These are phyloP conservation scores for Oxycera nigricornis DNA, from an alignment of 2,888 invertebrate species.

Conservation along the genomic window DNA sequence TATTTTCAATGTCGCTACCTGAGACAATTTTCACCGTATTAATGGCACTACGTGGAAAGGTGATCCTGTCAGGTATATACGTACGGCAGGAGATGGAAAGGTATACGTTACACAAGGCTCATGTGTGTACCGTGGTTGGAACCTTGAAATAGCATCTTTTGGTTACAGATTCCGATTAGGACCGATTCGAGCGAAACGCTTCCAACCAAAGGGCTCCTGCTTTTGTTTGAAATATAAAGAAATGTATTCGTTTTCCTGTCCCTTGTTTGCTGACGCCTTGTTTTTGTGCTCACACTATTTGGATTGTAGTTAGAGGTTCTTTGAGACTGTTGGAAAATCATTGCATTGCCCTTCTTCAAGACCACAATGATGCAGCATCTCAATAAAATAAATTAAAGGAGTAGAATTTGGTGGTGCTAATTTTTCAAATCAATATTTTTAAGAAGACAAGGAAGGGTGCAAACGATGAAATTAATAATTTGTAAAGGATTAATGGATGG, in stretches of 20 bases:
- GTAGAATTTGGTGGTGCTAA: background rate
- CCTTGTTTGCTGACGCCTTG: background rate
- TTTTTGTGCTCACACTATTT: background rate
- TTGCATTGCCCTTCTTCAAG: background rate
- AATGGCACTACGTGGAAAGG: background rate
- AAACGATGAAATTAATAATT: background rate
- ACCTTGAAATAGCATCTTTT: background rate
- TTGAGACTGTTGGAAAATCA: background rate
- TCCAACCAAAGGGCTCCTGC: background rate
- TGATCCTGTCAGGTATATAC: background rate
- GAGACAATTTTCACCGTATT: background rate
- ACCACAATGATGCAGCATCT: background rate
- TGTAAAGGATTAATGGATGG: too few species aligned
- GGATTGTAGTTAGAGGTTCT: background rate
- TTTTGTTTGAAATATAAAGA: background rate
- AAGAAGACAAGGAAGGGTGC: background rate
- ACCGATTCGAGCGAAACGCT: background rate
- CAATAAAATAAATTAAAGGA: too few species aligned
- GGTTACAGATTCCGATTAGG: background rate
- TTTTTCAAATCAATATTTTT: background rate
- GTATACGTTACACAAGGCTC: background rate
- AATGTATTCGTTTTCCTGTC: background rate
- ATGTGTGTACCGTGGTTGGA: background rate
- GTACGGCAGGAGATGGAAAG: background rate
- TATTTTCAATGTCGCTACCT: background rate